Percentiles rank a stretch among this genome's conserved stretches.
These are phyloP conservation scores for Spea bombifrons DNA, from an alignment of 2,113 vertebrate species.

Conservation along the genomic window DNA sequence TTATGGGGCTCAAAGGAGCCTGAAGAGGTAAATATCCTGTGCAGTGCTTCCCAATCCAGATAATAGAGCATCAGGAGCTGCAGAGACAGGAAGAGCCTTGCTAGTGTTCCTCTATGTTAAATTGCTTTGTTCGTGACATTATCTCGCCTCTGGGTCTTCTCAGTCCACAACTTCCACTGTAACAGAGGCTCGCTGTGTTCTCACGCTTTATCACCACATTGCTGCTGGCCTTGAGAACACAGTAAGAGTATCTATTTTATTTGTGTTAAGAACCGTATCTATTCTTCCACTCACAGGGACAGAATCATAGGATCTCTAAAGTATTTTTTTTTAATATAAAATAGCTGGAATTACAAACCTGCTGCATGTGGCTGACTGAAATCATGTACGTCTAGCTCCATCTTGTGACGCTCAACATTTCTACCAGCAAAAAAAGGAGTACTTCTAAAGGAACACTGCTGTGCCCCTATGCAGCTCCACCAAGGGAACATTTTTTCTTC, in stretches of 20 bases:
- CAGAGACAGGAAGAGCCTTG: neutral
- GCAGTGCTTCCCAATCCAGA: neutral
- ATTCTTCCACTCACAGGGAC: neutral
- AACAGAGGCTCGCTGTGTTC: neutral
- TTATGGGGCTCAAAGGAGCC: no score
- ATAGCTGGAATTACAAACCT: no score
- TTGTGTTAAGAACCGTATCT: neutral
- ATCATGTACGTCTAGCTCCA: neutral
- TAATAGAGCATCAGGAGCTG: neutral
- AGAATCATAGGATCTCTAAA: neutral
- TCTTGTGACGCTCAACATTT: neutral
- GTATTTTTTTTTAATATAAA: no score
- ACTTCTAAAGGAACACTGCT: no score
- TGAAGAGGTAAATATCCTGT: no score
- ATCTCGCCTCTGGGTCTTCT: neutral
- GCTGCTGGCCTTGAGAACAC: neutral
- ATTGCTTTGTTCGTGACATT: neutral
- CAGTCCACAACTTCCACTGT: neutral
- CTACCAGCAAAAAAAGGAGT: no score
- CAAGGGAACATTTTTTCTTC: no score
- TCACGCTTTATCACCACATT: neutral
- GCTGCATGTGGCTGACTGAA: neutral
- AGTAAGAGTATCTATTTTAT: no score
- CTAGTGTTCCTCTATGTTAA: neutral
- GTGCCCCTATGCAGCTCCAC: no score